These are phyloP conservation scores for Carduelis carduelis DNA, from an alignment of 2,797 vertebrate species.

Conservation along the genomic window DNA sequence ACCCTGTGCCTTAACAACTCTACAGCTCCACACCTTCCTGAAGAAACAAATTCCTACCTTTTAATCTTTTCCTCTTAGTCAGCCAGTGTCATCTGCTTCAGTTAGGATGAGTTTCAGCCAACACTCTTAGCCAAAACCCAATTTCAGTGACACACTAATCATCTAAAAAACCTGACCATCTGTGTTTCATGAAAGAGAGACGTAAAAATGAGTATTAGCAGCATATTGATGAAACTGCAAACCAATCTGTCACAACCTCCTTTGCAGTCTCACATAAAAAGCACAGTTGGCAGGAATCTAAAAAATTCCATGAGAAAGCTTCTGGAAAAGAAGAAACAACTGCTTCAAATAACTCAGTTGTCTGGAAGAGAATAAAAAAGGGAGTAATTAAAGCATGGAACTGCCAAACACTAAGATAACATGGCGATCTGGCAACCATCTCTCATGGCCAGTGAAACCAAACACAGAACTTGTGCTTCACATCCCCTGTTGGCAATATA, in stretches of 20 bases:
- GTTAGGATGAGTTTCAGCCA: not conserved
- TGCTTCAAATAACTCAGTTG: slow-evolving; percentile 2
- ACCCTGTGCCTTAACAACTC: not conserved
- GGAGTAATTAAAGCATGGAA: not conserved
- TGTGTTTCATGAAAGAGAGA: slow-evolving; percentile 53
- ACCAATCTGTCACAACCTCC: slow-evolving; percentile 59
- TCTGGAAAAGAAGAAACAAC: slow-evolving; percentile 33
- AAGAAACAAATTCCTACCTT: not conserved
- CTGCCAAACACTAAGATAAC: not conserved
- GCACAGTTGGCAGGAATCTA: slow-evolving; percentile 7
- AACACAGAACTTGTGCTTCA: not conserved
- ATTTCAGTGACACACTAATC: slow-evolving; percentile 43
- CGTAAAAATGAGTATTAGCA: slow-evolving; percentile 57
- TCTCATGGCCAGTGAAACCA: not conserved
- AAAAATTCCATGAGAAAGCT: slow-evolving; percentile 27
- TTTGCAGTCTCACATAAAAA: slow-evolving; percentile 47
- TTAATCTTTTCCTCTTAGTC: not conserved
- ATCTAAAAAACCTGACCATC: slow-evolving; percentile 54
- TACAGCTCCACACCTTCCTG: not conserved
- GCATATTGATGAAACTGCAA: slow-evolving; percentile 54
- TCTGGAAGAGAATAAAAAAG: not conserved
- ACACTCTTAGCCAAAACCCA: slow-evolving; percentile 30
- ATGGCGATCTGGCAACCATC: not conserved
- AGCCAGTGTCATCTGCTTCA: slow-evolving; percentile 4
- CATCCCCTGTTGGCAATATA: not conserved